Percentiles rank a stretch among this genome's conserved stretches.
These are phyloP conservation scores for Archocentrus centrarchus DNA, from an alignment of 2,113 vertebrate genomes.

Conservation along the genomic window DNA sequence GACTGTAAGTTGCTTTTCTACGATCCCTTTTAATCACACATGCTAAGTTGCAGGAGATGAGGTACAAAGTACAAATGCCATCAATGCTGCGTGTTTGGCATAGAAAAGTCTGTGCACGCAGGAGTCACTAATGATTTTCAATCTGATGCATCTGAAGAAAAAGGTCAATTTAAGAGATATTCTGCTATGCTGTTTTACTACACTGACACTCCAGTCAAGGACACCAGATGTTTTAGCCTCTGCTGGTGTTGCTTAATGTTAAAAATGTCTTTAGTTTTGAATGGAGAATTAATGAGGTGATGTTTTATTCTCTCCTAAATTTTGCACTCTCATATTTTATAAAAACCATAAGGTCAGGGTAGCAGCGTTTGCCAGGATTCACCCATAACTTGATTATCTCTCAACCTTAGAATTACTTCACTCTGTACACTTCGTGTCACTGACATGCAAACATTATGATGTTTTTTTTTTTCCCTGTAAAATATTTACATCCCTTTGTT, in stretches of 20 bases:
- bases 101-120: neutral
- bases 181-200: neutral
- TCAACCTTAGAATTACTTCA: slow-evolving; percentile 9
- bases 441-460: neutral
- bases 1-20: slow-evolving; percentile 37
- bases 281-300: neutral
- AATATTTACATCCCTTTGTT: slow-evolving; percentile 34
- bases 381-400: neutral
- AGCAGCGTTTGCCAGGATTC: neutral
- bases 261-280: slow-evolving; percentile 7
- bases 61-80: slow-evolving; percentile 20
- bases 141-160: neutral
- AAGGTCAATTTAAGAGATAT: neutral
- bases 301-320: slow-evolving; percentile 7
- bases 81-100: slow-evolving; percentile 3
- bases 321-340: neutral
- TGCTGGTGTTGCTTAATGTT: slow-evolving; percentile 1
- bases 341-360: slow-evolving; percentile 1
- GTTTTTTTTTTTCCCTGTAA: neutral
- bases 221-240: neutral
- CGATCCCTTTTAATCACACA: slow-evolving; percentile 37
- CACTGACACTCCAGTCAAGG: neutral
- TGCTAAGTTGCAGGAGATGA: slow-evolving; percentile 13
- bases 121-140: slow-evolving; percentile 14
- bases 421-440: slow-evolving; percentile 9